phyloP scores from a whole-genome alignment of 2,888 invertebrate genomes.

The Aporophyla nigra region DNA sequence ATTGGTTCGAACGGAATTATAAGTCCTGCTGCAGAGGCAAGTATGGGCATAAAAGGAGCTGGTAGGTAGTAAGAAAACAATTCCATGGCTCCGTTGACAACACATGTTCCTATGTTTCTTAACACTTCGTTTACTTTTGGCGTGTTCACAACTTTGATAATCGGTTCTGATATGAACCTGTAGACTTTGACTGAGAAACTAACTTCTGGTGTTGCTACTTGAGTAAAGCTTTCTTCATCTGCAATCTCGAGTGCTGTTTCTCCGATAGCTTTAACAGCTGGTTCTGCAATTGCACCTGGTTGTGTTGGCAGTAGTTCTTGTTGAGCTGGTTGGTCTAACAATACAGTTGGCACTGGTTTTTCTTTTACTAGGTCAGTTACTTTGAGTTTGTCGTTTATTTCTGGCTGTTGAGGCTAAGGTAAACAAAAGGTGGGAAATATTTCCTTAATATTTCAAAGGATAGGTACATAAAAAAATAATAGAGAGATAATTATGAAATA shows the following conservation, averaged over 20 bases:
- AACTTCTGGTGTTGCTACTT: conserved; percentile 25
- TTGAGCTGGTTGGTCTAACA: neutral
- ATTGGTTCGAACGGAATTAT: conserved; percentile 87
- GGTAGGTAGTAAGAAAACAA: conserved; percentile 82
- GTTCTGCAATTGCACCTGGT: neutral
- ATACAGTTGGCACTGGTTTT: neutral
- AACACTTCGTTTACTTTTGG: conserved; percentile 81
- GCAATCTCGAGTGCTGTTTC: conserved; percentile 2
- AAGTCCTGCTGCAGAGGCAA: conserved; percentile 85
- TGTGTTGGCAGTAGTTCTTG: neutral
- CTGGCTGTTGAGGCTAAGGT: conserved; percentile 77
- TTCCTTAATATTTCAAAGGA: neutral
- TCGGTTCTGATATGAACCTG: conserved; percentile 69
- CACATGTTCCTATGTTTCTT: conserved; percentile 83
- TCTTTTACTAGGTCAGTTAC: conserved; percentile 56
- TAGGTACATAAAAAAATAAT: neutral
- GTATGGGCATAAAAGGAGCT: conserved; percentile 83
- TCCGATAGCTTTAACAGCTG: neutral
- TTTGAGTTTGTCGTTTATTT: conserved; percentile 78
- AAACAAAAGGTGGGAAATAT: neutral
- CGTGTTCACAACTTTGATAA: conserved; percentile 70
- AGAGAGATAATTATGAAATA: neutral
- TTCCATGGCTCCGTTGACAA: conserved; percentile 87
- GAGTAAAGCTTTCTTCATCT: conserved; percentile 18
- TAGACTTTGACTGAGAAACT: conserved; percentile 68